Conservation (phyloP, 2,888 invertebrate genomes). For the Rhagium mordax region DNA sequence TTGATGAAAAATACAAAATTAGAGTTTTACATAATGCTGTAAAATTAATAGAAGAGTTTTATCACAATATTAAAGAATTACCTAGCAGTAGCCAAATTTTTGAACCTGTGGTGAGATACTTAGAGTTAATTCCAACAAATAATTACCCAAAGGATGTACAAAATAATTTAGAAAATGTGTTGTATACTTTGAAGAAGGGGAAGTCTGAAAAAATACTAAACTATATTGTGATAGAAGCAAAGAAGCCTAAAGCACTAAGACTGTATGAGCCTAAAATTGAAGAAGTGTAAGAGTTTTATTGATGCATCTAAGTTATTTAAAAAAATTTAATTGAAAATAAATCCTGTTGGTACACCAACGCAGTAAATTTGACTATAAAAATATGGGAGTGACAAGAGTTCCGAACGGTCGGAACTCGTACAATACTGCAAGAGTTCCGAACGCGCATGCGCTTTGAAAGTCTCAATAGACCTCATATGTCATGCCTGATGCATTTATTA, state of each 20-base stretch:
- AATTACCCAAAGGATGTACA: conserved; percentile 77
- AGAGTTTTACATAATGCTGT: conserved; percentile 74
- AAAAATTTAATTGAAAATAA: too few relatives aligned
- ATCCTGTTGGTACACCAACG: too few relatives aligned
- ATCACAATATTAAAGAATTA: conserved; percentile 70
- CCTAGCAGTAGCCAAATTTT: conserved; percentile 70
- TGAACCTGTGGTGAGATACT: conserved; percentile 72
- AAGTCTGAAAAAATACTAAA: conserved; percentile 74
- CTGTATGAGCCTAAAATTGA: conserved; percentile 91
- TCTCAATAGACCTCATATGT: too few relatives aligned
- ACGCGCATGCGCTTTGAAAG: too few relatives aligned
- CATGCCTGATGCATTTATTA: too few relatives aligned
- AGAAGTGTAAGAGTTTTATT: conserved; percentile 79
- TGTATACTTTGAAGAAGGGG: conserved; percentile 71
- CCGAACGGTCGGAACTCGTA: too few relatives aligned
- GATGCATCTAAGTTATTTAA: too few relatives aligned
- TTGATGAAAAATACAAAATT: conserved; percentile 79
- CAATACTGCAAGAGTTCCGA: too few relatives aligned
- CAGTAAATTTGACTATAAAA: too few relatives aligned
- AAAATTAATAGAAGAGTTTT: conserved; percentile 75
- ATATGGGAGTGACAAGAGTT: too few relatives aligned
- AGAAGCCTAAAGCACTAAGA: conserved; percentile 85
- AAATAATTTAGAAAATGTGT: conserved; percentile 69
- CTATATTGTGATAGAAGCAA: conserved; percentile 75
- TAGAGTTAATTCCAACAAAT: conserved; percentile 74